Conservation (phyloP, 2,113 vertebrate genomes). For the Myotis davidii region DNA sequence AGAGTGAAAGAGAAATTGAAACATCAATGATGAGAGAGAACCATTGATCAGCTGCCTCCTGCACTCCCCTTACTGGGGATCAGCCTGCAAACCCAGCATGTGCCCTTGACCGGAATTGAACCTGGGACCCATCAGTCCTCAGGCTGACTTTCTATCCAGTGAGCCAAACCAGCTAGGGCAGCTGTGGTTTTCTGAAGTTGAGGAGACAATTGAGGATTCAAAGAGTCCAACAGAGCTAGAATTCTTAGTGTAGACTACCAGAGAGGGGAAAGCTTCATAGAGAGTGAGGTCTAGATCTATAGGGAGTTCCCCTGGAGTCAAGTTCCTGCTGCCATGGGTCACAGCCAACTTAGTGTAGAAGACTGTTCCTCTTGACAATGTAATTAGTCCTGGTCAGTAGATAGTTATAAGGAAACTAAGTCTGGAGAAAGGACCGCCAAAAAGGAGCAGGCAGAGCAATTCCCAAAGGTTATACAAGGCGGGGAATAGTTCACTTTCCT, state of each 20-base stretch:
- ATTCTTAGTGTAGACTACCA: not conserved
- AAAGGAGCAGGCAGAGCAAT: not conserved
- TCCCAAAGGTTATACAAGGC: not conserved
- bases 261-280: not conserved
- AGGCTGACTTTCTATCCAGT: too few relatives aligned
- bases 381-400: not conserved
- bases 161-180: too few relatives aligned
- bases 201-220: not conserved
- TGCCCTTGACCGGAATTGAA: too few relatives aligned
- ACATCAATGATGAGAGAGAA: too few relatives aligned
- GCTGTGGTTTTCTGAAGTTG: not conserved
- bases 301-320: not conserved
- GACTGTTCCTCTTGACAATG: too few relatives aligned
- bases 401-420: not conserved
- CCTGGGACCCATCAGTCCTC: too few relatives aligned
- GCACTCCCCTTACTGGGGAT: too few relatives aligned
- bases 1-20: too few relatives aligned
- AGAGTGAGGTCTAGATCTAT: not conserved
- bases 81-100: too few relatives aligned
- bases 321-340: too few relatives aligned
- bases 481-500: conserved; percentile 17
- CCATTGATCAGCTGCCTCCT: too few relatives aligned
- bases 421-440: not conserved
- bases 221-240: not conserved
- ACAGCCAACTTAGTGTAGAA: too few relatives aligned